Evolutionary conservation across 2,888 invertebrate genomes (phyloP).

Genomic region (Drosophila macrospina): DNA sequence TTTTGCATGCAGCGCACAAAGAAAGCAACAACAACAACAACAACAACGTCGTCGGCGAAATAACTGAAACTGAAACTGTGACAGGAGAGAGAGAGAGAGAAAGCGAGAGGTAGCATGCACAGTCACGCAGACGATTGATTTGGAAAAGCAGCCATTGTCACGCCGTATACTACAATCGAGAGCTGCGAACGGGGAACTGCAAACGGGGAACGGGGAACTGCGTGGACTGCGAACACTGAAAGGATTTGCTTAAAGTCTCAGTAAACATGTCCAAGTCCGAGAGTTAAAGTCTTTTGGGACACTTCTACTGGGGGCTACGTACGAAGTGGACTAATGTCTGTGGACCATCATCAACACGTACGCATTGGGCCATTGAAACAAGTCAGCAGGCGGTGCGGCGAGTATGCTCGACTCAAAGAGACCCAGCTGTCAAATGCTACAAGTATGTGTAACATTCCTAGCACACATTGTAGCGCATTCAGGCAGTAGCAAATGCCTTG

Average conservation of each 20-base stretch:
- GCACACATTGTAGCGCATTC: too few species aligned
- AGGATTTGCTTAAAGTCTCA: conserved; percentile 51
- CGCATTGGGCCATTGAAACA: conserved; percentile 60
- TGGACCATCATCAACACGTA: conserved; percentile 66
- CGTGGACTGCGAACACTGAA: neutral
- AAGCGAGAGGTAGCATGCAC: conserved; percentile 12
- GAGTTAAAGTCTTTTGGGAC: conserved; percentile 20
- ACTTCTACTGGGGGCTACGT: neutral
- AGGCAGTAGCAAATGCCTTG: too few species aligned
- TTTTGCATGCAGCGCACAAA: conserved; percentile 78
- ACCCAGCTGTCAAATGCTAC: neutral
- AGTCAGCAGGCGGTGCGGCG: neutral
- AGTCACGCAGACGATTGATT: conserved; percentile 79
- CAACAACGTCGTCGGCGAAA: conserved; percentile 32
- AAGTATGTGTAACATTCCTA: neutral
- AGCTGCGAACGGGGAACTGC: conserved; percentile 7
- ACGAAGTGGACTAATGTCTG: conserved; percentile 29
- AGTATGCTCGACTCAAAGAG: neutral
- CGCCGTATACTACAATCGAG: conserved; percentile 63
- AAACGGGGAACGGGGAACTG: conserved; percentile 16
- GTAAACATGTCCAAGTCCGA: conserved; percentile 8
- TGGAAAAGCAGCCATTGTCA: conserved; percentile 74
- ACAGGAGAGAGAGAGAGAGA: neutral
- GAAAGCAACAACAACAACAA: conserved; percentile 3
- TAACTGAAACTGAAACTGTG: conserved; percentile 26